A percentile compares a stretch with the other conserved stretches of the same genome.
Conservation (phyloP, 2,888 invertebrate genomes). For the Dryomyza anilis region DNA sequence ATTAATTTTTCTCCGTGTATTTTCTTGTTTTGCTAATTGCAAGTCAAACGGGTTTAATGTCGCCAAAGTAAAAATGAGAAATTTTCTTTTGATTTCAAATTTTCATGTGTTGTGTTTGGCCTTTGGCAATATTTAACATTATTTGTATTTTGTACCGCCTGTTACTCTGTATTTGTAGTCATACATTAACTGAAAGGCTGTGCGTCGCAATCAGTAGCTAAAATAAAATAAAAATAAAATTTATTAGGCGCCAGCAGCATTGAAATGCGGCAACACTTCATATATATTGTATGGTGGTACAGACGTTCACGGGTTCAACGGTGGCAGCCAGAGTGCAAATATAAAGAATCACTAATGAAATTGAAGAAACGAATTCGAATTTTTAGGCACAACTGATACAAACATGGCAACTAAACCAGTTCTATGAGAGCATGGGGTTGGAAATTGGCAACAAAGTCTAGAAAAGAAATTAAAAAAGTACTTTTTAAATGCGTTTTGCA, state of each 20-base stretch:
- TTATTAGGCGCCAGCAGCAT: slow-evolving; percentile 31
- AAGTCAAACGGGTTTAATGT: slow-evolving; percentile 23
- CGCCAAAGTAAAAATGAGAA: slow-evolving; percentile 13
- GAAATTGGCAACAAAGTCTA: slow-evolving; percentile 5
- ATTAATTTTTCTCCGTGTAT: too few relatives aligned
- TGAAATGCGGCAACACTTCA: background rate
- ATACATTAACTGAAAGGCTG: background rate
- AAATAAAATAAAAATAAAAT: slow-evolving; percentile 27
- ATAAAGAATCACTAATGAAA: slow-evolving; percentile 5
- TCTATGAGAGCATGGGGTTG: background rate
- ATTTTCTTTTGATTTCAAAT: slow-evolving; percentile 19
- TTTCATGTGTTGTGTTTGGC: slow-evolving; percentile 42
- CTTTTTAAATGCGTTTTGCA: background rate
- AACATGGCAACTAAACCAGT: background rate
- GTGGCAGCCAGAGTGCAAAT: too few relatives aligned
- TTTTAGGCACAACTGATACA: background rate
- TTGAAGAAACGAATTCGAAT: slow-evolving; percentile 1
- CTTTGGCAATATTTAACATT: slow-evolving; percentile 18
- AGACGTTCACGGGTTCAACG: too few relatives aligned
- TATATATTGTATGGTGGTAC: too few relatives aligned
- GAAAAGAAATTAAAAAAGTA: slow-evolving; percentile 8
- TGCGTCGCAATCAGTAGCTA: slow-evolving; percentile 21
- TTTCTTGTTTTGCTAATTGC: slow-evolving; percentile 25
- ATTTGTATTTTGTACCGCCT: background rate
- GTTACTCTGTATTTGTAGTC: background rate